phyloP scores from a whole-genome alignment of 2,113 vertebrate species.

The Phyllostomus hastatus region DNA sequence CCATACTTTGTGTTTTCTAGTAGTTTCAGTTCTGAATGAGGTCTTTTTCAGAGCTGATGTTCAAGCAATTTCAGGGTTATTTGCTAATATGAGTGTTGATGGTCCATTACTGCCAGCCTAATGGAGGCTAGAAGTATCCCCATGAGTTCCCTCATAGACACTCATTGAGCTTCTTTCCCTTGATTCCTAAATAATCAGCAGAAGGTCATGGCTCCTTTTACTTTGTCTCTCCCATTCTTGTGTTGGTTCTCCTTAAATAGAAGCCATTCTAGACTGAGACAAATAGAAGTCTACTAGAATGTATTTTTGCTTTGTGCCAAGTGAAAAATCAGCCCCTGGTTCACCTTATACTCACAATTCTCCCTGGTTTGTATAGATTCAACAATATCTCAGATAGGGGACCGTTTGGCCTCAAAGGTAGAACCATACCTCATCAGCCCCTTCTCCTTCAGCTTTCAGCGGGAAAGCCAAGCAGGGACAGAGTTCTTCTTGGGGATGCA shows the following conservation, averaged over 20 bases:
- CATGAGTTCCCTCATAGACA: slow-evolving; percentile 88
- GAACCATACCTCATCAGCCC: slow-evolving; percentile 90
- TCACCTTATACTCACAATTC: slow-evolving; percentile 90
- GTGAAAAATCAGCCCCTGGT: slow-evolving; percentile 92
- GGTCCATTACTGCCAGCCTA: slow-evolving; percentile 84
- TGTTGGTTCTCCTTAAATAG: slow-evolving; percentile 90
- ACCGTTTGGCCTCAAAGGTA: slow-evolving; percentile 86
- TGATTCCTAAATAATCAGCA: slow-evolving; percentile 86
- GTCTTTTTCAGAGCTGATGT: slow-evolving; percentile 90
- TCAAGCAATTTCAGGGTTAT: slow-evolving; percentile 85
- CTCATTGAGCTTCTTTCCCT: slow-evolving; percentile 82
- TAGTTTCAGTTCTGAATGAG: slow-evolving; percentile 87
- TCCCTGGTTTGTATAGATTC: slow-evolving; percentile 87
- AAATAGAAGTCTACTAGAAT: slow-evolving; percentile 87
- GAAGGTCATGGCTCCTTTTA: slow-evolving; percentile 84
- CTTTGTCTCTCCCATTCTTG: slow-evolving; percentile 87
- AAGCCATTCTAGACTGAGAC: slow-evolving; percentile 92
- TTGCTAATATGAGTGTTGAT: slow-evolving; percentile 91
- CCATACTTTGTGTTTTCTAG: slow-evolving; percentile 91
- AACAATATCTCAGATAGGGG: slow-evolving; percentile 91
- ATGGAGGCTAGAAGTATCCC: slow-evolving; percentile 88
- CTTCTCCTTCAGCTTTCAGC: slow-evolving; percentile 88
- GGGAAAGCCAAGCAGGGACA: slow-evolving; percentile 88
- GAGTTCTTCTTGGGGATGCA: slow-evolving; percentile 89
- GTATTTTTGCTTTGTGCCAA: slow-evolving; percentile 91